Evolutionary conservation across 2,797 vertebrate genomes (phyloP), one percentile per base, ranked within the genome.

Genomic region (Trachops cirrhosus): DNA sequence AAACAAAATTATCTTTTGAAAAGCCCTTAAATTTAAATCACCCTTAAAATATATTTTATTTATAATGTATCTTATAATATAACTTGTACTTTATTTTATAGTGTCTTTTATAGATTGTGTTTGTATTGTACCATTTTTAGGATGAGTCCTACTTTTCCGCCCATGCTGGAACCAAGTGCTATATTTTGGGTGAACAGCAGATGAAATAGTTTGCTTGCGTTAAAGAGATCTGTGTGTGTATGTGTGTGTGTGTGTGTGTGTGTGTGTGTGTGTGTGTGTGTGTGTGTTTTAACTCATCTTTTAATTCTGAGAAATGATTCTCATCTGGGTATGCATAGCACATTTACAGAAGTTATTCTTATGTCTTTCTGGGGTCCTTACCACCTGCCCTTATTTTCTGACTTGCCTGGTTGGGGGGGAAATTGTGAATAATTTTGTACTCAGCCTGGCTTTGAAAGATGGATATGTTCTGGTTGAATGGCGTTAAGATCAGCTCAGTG

Each of bases 221-320:
- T 74, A 26, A 90, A 90, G n/a, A 87, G 24, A 37, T 22, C 4
- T 21, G 9, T 52, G 50, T 50, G 48, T 6, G n/a, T n/a, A n/a
- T 52, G 5, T 21, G 21, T 9, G 48, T 50, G 15, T 50, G 48
- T 48, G 46, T 12, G 46, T 48, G 46, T 48, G 46, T 48, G 46
- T 19, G 8, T 48, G 44, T 46, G 44, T 48, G 11, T 15, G 16
- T 2, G 44, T 48, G 11, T 50, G 48, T 50, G 48, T 15, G 48
- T 52, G 50, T 52, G 19, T 52, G 19, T 50, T 54, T 54, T 9
- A 67, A 78, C 22, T 50, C n/a, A 26, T 85, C 39, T 94, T 88
- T 91, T 37, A 94, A 78, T 71, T 96, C 46, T 86, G 59, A 92
- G 88, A 80, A 70, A 85, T 77, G 59, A 71, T 62, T 29, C 26